phyloP scores from a whole-genome alignment of 2,888 invertebrate species.

The Agelastica alni region DNA sequence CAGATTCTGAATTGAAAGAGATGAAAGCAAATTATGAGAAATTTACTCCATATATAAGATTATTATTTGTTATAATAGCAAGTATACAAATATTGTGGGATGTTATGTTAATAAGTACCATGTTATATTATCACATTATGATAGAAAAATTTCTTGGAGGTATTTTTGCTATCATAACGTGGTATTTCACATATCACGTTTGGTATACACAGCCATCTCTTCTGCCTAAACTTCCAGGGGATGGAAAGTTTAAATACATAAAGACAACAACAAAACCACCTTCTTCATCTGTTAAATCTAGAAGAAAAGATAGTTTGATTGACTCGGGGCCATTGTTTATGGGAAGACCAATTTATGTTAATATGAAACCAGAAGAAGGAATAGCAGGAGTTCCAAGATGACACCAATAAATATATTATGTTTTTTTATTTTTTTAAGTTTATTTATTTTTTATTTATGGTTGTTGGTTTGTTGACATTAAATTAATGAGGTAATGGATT shows the following conservation, averaged over 20 bases:
- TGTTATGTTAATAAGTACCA: slow-evolving; percentile 89
- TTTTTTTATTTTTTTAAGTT: slow-evolving; percentile 8
- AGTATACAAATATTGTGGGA: slow-evolving; percentile 88
- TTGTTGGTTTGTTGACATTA: slow-evolving; percentile 8
- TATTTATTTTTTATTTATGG: slow-evolving; percentile 13
- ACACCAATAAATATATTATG: slow-evolving; percentile 7
- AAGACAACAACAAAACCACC: slow-evolving; percentile 52
- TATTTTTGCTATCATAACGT: slow-evolving; percentile 81
- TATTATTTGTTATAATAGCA: slow-evolving; percentile 77
- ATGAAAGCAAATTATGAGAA: slow-evolving; percentile 76
- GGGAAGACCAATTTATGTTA: slow-evolving; percentile 76
- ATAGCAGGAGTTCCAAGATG: slow-evolving; percentile 11
- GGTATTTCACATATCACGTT: slow-evolving; percentile 87
- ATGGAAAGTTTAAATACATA: slow-evolving; percentile 79
- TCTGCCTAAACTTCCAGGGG: slow-evolving; percentile 74
- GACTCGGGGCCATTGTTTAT: slow-evolving; percentile 66
- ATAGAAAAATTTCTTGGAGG: slow-evolving; percentile 92
- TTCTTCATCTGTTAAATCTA: slow-evolving; percentile 49
- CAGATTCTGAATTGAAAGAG: slow-evolving; percentile 69
- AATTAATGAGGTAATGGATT: not conserved
- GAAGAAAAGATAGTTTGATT: slow-evolving; percentile 57
- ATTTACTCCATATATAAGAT: slow-evolving; percentile 80
- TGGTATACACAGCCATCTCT: slow-evolving; percentile 71
- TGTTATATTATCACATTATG: slow-evolving; percentile 95
- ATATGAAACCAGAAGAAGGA: slow-evolving; percentile 41